Evolutionary conservation across 2,113 vertebrate genomes (phyloP).

Genomic region (Psittacula cyanocephala): DNA sequence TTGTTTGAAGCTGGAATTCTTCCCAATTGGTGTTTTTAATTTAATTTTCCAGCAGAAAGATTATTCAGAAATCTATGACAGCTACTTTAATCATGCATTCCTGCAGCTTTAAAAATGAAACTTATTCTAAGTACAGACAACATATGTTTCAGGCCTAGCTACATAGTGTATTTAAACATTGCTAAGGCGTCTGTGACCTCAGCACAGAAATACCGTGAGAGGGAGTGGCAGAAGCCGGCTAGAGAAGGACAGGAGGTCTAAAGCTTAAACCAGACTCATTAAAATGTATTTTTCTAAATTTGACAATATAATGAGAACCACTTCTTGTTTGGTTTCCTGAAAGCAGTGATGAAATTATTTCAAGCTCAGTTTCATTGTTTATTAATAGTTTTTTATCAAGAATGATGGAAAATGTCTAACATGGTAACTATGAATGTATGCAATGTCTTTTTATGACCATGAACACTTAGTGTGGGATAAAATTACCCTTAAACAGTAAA

Average conservation of each 20-base stretch:
- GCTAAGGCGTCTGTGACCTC: neutral
- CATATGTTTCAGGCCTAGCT: neutral
- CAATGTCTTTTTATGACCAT: neutral
- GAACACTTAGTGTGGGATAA: neutral
- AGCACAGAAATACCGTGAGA: neutral
- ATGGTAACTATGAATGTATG: neutral
- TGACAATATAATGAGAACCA: neutral
- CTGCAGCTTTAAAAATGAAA: neutral
- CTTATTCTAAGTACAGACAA: neutral
- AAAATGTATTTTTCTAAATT: neutral
- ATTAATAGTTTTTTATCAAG: neutral
- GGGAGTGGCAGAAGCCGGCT: neutral
- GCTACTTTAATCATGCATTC: neutral
- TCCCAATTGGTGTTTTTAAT: neutral
- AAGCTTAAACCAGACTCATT: conserved; percentile 1
- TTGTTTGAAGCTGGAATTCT: neutral
- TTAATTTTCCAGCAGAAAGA: neutral
- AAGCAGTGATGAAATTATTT: neutral
- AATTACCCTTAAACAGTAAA: neutral
- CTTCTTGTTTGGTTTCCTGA: neutral
- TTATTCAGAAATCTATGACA: neutral
- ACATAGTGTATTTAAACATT: neutral
- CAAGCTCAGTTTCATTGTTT: neutral
- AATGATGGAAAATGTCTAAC: neutral
- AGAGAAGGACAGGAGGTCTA: neutral